Evolutionary conservation across 2,888 invertebrate species (phyloP), one percentile per base, ranked within the genome.

Genomic region (Euclidia mi): DNA sequence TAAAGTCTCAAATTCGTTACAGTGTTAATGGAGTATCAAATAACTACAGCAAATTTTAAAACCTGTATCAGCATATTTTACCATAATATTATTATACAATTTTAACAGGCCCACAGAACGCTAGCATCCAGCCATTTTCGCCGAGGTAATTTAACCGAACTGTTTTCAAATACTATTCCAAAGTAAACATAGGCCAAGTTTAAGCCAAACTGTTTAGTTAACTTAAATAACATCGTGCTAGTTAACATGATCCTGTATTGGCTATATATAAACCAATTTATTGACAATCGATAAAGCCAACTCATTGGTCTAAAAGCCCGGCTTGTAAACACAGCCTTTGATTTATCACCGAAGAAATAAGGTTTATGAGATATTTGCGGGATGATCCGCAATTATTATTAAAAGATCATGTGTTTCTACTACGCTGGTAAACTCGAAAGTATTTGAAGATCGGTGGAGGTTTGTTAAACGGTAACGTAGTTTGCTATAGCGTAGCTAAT

Each of bases 231-330:
- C 41, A 47, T 35, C 53, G 20, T 45, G 31, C 48, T 66, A 52
- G 41, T 57, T 66, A 62, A 58, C 55, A 32, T 17, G 42, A 50
- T 6, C 40, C 34, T 46, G 50, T 60, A 64, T 65, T 46, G 50
- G 64, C 38, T 20, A 65, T 61, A 69, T 59, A 69, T 70, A 70
- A 65, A 69, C 65, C 49, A 59, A 62, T 62, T 73, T 72, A 65
- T 57, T 65, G 62, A 68, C 52, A 67, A 71, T 41, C 56, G 69
- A 71, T 73, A 71, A 65, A 73, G 50, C 46, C 55, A 32, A 31
- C 48, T 49, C 59, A 73, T 70, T 66, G 66, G 63, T 65, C 53
- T 62, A 62, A 73, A 70, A 60, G 47, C 71, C 45, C 31, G 50
- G 68, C 52, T 66, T 62, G 62, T 65, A 65, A 70, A 71, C 52